Evolutionary conservation across 2,888 invertebrate genomes (phyloP).

Genomic region (Smittia aterrima): DNA sequence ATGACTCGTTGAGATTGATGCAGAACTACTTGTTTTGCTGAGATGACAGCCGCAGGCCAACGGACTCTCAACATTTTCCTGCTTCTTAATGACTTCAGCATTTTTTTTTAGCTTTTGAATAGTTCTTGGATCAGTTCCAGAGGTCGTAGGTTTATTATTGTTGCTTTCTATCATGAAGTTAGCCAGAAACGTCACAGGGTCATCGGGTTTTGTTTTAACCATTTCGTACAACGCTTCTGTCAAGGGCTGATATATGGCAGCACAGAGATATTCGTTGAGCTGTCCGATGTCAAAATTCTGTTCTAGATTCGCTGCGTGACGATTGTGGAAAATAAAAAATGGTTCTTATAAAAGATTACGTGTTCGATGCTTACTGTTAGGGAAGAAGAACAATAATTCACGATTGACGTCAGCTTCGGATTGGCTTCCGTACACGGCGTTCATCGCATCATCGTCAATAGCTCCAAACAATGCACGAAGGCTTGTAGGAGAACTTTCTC

Average conservation of each 20-base stretch:
- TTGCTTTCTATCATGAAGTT: constrained; percentile 16
- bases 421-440: not conserved
- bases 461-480: constrained; percentile 18
- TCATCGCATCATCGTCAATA: not conserved
- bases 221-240: constrained; percentile 14
- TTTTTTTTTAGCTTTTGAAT: too few relatives aligned
- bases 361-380: constrained; percentile 21
- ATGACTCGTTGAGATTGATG: too few relatives aligned
- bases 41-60: too few relatives aligned
- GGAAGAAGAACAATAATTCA: constrained; percentile 28
- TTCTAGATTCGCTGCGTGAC: not conserved
- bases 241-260: constrained; percentile 15
- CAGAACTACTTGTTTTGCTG: too few relatives aligned
- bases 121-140: not conserved
- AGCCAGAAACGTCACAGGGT: constrained; percentile 24
- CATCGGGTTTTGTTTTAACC: constrained; percentile 1
- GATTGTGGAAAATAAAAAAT: not conserved
- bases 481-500: constrained; percentile 1
- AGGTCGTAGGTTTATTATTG: not conserved
- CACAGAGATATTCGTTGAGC: not conserved
- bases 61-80: too few relatives aligned
- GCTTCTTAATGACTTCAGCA: too few relatives aligned
- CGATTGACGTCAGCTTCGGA: not conserved
- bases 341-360: not conserved
- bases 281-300: not conserved